Base-by-base conservation (phyloP, 2,888 invertebrate species). In the Panopea generosa region DNA sequence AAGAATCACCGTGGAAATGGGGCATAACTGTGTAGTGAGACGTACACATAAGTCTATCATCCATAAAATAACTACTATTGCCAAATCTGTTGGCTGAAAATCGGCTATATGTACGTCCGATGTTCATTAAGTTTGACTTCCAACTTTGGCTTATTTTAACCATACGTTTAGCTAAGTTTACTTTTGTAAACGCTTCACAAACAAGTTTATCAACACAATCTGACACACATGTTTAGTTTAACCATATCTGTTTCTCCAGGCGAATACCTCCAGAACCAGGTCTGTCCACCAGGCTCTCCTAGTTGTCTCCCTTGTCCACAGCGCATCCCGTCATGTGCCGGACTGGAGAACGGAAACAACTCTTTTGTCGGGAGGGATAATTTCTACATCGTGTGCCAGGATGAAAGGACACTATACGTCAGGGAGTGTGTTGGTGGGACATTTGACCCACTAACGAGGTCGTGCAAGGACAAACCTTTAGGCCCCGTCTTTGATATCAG, bases 271-370 rank as follows among this genome's bases (percentile, higher is more conserved):
- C 77, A 81, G 49, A 81, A 81, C 55, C 74, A 77, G 43, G 74
- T 72, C 0, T 81, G 81, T 24, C 81, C 74, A 3, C 52, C 43
- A 0, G 60, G 65, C 2, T 9, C 33, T 1, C 53, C 50, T 14
- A 70, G 65, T 18, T 87, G 87, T 67, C 66, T 77, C 0, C 71
- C 82, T 4, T 87, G 87, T 45, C 68, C 83, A 27, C 69, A 75
- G 60, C 69, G 83, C 38, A 78, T 85, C 16, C 85, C 85, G 14
- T 82, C 81, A 53, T 83, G 83, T 53, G 56, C 67, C 11, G 80
- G 80, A 2, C 65, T 83, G 0, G 59, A 66, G 22, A 72, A 76
- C 24, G 83, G 83, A 16, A 83, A 83, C 67, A 80, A 83, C 65
- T 71, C 77, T 3, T 77, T 83, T 50, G 49, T 62, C 0, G 83